Evolutionary conservation across 1,140 invertebrate species (phyloP).

Genomic region (Aethina tumida): DNA sequence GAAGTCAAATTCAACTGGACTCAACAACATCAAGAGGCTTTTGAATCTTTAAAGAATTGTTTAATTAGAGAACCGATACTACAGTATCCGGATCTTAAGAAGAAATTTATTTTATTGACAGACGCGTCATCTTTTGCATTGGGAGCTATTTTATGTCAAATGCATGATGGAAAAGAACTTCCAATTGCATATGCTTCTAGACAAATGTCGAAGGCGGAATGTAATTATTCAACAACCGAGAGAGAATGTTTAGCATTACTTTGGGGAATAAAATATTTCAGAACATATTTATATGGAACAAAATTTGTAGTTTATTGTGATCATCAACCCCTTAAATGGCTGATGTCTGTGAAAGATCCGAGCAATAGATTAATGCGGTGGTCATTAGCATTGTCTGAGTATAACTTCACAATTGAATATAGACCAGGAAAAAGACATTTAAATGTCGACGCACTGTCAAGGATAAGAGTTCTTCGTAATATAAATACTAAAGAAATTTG

Average conservation of each 20-base stretch:
- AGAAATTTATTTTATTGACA: constrained; percentile 22
- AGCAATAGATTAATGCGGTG: constrained; percentile 28
- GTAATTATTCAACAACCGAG: constrained; percentile 6
- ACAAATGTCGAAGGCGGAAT: constrained; percentile 27
- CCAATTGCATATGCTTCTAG: constrained; percentile 7
- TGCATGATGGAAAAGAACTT: constrained; percentile 6
- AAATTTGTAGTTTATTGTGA: constrained; percentile 35
- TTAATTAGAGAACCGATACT: no score
- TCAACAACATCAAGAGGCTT: no score
- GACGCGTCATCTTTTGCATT: constrained; percentile 18
- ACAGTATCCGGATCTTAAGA: no score
- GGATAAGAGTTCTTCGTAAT: no score
- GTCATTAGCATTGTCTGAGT: no score
- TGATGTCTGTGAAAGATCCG: constrained; percentile 29
- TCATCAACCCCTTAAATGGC: constrained; percentile 32
- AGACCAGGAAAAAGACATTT: constrained; percentile 13
- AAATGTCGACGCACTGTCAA: constrained; percentile 19
- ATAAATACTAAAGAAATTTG: no score
- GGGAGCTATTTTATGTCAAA: constrained; percentile 19
- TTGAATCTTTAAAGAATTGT: no score
- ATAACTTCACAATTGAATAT: no score
- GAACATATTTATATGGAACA: constrained; percentile 24
- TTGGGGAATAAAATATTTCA: constrained; percentile 34
- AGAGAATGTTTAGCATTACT: constrained; percentile 33
- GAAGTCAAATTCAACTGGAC: no score